Base-by-base conservation (phyloP, 35 echinoderm and acorn worm genomes). In the Hemicentrotus pulcherrimus region DNA sequence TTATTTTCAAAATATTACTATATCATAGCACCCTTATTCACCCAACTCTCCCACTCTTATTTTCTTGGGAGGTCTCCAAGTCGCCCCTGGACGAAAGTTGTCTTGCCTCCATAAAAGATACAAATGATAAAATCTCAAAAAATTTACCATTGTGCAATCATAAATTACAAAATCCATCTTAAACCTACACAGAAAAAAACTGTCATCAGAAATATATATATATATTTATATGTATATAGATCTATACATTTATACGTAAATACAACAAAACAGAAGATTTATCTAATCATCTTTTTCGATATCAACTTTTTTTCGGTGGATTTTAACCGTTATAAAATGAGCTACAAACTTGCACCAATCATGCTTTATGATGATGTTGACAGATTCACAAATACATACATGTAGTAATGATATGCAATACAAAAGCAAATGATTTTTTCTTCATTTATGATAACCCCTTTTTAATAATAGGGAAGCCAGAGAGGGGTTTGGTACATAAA, bases 11-110 rank as follows among this genome's bases (percentile, higher is more conserved):
- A 93, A 48, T 93, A 16, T 93, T 47, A 46, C 24, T 48, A 93
- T 48, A 58, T 93, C 91, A 93, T 93, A 93, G 91, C 91, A 93
- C 91, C 91, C 91, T 48, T 50, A 33, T 90, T 90, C 65, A 78
- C 18, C 65, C 65, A 78, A n/a, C 65, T 90, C 46, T 90, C 46
- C 88, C 88, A 90, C 46, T 45, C 46, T 87, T 90, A 45, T 33
- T 89, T 89, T 90, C 33, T 90, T 90, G 12, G 46, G 46, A 28
- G 45, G 9, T 55, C 11, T 55, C 46, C 46, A 5, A 3, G 28
- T 47, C 91, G 16, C n/a, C 91, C 91, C 48, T 93, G 91, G 91
- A 93, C 91, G 91, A 46, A 93, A 93, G 16, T 48, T 93, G 32
- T 93, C 46, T 58, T 93, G 46, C 88, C 4, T 24, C n/a, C 88